Base-by-base conservation (phyloP, 2,113 vertebrate genomes). In the Bos indicus region DNA sequence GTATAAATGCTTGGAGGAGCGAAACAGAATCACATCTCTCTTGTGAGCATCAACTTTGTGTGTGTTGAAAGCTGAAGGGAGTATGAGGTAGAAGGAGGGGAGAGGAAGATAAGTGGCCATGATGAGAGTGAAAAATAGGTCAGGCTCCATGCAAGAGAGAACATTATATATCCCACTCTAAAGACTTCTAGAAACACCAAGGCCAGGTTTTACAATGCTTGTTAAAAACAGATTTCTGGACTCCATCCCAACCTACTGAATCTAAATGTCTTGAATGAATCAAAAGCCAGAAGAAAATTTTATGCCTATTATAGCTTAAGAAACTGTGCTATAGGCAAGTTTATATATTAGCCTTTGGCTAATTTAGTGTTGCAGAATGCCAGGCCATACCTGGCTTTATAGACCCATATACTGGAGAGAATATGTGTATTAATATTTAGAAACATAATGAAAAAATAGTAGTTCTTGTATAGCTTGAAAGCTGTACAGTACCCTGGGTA, bases 401-500 rank as follows among this genome's bases (percentile, higher is more conserved):
- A 74, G 9, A 87, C 9, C 52, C 62, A 13, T 43, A 48, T 46
- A 56, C 12, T 64, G 0, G 74, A 52, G 36, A 57, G 9, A 83
- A 67, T 88, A 80, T 89, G 48, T 64, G 5, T 80, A 80, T 77
- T 77, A 43, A 43, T 77, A 77, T 54, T 96, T 95, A 95, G 15
- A 94, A 60, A 46, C 6, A 71, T 77, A 87, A 59, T 86, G 17
- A 95, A 83, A 91, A 91, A 90, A 80, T 33, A 12, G 51, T 52
- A 46, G 33, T 54, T 30, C 87, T 96, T 84, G 48, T 94, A 12
- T 48, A 33, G 14, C 2, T 80, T 90, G 43, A 93, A 93, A 90
- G 52, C 59, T 92, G 2, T 57, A 81, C 19, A n/a, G n/a, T 12
- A 90, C 80, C 3, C 60, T 95, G 25, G 16, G 10, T 67, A 96